Evolutionary conservation across 2,888 invertebrate species (phyloP), one percentile per base, ranked within the genome.

Genomic region (Drosophila anceps): DNA sequence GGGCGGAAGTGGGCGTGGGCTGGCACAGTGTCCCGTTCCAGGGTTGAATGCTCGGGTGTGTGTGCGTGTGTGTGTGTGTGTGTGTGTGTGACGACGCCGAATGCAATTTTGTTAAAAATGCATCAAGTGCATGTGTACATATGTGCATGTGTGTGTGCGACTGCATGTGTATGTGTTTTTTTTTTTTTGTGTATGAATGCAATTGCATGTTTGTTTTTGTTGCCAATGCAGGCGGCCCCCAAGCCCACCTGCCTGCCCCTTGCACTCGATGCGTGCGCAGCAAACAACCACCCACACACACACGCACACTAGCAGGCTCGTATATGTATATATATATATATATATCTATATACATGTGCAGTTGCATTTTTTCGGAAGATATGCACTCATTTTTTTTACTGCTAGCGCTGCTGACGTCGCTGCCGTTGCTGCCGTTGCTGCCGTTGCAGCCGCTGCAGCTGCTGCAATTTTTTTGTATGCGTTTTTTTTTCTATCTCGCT

Each of bases 31-130:
- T 74, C 46, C 62, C 66, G 55, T 61, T 44, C 65, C 74, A 63
- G 39, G 54, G 39, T 20, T 5, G 60, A 50, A 53, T 48, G 54
- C 66, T 41, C 9, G 6, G 24, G 24, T 4, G 24, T 2, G 24
- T 24, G 18, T n/a, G n/a, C n/a, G 27, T 65, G 71, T 78, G 76
- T 68, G 72, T 63, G 54, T 46, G 54, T 69, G 46, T 18, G 35
- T 65, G 78, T 82, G 74, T 69, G 73, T 68, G 63, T 75, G 81
- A 76, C 82, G 81, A 81, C 82, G 84, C 71, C 82, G 89, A 91
- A 87, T 89, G 89, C 82, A 86, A 90, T 91, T 89, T 91, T 87
- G 86, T 86, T 84, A 88, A 91, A 90, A 90, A 84, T 88, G 84
- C 85, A 88, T 82, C 78, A 76, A 82, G 79, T 80, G 77, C 74